A percentile compares a stretch with the other conserved stretches of the same genome.
phyloP scores from a whole-genome alignment of 2,113 vertebrate genomes.

The Salminus brasiliensis region DNA sequence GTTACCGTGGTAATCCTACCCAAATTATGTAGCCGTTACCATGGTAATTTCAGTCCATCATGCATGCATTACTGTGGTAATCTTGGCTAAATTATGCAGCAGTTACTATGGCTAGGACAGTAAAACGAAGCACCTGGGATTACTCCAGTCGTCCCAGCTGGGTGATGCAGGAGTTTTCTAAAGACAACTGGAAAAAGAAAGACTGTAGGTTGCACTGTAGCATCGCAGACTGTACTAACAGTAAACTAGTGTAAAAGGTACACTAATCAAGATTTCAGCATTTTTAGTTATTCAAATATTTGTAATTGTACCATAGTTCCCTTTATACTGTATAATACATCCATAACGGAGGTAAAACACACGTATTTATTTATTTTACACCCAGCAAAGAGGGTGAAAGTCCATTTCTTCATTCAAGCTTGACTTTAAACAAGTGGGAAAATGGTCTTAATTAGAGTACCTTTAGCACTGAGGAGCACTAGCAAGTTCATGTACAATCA shows the following conservation, averaged over 20 bases:
- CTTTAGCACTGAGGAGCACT: background rate
- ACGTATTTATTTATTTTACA: no score
- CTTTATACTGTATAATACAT: no score
- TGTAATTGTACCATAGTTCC: no score
- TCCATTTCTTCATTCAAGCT: no score
- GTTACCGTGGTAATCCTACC: background rate
- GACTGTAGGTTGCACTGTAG: background rate
- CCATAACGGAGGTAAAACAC: no score
- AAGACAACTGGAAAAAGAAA: background rate
- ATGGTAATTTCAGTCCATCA: no score
- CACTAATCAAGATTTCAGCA: conserved; percentile 33
- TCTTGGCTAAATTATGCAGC: background rate
- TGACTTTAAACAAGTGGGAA: background rate
- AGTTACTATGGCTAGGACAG: background rate
- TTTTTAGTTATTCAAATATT: background rate
- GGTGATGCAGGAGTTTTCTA: background rate
- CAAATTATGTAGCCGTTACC: background rate
- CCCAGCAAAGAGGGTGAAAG: no score
- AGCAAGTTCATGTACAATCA: background rate
- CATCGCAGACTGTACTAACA: background rate
- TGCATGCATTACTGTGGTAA: background rate
- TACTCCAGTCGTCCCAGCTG: background rate
- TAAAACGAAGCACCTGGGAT: background rate
- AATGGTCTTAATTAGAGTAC: conserved; percentile 29
- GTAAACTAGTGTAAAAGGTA: conserved; percentile 21